Evolutionary conservation across 2,113 vertebrate species (phyloP), one percentile per base, ranked within the genome.

Genomic region (Electrona antarctica): DNA sequence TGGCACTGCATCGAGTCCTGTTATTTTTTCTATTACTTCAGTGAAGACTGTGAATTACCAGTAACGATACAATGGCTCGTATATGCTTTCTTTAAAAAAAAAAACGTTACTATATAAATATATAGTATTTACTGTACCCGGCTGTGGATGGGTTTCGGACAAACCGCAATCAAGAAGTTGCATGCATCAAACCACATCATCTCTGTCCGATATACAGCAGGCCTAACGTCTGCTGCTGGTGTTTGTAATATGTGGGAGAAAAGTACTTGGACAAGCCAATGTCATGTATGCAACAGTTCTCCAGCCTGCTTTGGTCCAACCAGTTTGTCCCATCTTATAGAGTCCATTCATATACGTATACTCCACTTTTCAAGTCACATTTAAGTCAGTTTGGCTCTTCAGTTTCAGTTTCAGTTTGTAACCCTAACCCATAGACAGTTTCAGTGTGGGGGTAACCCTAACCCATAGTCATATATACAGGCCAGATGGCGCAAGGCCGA

Each of bases 261-360:
- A 60, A 62, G 55, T 69, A 60, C 60, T 66, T 70, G 69, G 62
- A 75, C 47, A 56, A 70, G 64, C 64, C 74, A 55, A 70, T 75
- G 84, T 79, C 71, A 71, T 74, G 76, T 87, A 85, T 91, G 88
- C 90, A 92, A 83, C 80, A 84, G 73, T 64, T 55, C 81, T 85
- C 60, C 66, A 73, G 67, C 68, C 75, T 80, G 68, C 69, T 70
- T 70, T 58, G 68, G 75, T 13, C 58, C 41, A 41, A 54, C 64
- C 41, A 46, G 10, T 6, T 8, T 10, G 60, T 67, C 28, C 56
- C 33, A 46, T 60, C 60, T 28, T 21, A 21, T 21, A 21, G 21
- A 2, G 21, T 21, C 21, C 21, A 21, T 21, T 21, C 21, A 21
- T 21, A 21, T 21, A 21, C 21, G 21, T 21, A 21, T 21, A 21